phyloP scores from a whole-genome alignment of 2,888 invertebrate species.

The Cantharis nigra region DNA sequence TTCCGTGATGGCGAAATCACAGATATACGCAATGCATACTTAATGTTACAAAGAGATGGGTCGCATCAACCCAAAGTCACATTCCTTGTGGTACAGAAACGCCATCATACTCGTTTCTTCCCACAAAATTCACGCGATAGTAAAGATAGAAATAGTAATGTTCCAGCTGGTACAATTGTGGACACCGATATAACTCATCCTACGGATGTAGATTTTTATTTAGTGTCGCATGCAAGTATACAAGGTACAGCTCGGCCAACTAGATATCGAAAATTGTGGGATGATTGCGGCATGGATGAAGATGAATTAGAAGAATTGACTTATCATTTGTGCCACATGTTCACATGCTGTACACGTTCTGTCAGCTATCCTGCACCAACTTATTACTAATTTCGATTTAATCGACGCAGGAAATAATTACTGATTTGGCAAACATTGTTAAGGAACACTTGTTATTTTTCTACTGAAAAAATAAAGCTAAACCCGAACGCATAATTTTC shows the following conservation, averaged over 20 bases:
- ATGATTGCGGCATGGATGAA: constrained; percentile 72
- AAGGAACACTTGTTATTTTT: constrained; percentile 67
- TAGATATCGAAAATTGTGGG: constrained; percentile 83
- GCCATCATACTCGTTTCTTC: constrained; percentile 86
- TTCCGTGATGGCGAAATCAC: constrained; percentile 81
- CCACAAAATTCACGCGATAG: constrained; percentile 51
- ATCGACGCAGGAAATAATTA: constrained; percentile 77
- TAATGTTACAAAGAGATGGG: constrained; percentile 53
- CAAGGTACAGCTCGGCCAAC: constrained; percentile 86
- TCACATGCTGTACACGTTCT: constrained; percentile 80
- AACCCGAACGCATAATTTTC: constrained; percentile 72
- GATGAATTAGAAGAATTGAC: constrained; percentile 80
- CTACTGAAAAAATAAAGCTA: constrained; percentile 45
- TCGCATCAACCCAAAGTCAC: constrained; percentile 78
- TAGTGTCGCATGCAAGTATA: constrained; percentile 70
- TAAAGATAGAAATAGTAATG: constrained; percentile 68
- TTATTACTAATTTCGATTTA: constrained; percentile 67
- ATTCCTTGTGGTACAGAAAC: constrained; percentile 93
- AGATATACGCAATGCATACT: constrained; percentile 75
- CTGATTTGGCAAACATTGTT: constrained; percentile 64
- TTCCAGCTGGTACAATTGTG: constrained; percentile 82
- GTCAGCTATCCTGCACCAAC: constrained; percentile 88
- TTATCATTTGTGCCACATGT: constrained; percentile 84
- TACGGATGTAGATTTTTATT: constrained; percentile 84
- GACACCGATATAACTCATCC: constrained; percentile 86